These are phyloP conservation scores for Muscicapa comitata DNA, from an alignment of 2,797 vertebrate genomes.

Conservation along the genomic window DNA sequence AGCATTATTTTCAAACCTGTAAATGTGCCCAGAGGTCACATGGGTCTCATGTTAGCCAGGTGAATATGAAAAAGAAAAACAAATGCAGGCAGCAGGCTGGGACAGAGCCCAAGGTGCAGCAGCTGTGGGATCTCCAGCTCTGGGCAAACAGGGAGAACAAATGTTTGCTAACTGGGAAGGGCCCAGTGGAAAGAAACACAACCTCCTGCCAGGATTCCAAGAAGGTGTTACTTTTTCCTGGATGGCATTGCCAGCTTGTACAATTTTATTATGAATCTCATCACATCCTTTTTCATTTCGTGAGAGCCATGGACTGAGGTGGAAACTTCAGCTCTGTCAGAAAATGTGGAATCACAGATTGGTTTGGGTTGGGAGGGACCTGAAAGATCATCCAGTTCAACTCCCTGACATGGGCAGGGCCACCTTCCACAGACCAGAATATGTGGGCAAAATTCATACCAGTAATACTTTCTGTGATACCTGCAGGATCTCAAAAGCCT, in stretches of 20 bases:
- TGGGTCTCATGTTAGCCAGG: background rate
- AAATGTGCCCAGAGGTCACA: background rate
- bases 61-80: background rate
- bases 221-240: slow-evolving; percentile 26
- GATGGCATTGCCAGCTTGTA: slow-evolving; percentile 8
- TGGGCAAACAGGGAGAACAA: slow-evolving; percentile 3
- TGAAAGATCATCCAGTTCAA: background rate
- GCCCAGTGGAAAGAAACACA: slow-evolving; percentile 25
- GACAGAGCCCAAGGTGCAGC: background rate
- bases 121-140: background rate
- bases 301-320: background rate
- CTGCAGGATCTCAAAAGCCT: background rate
- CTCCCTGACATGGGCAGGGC: background rate
- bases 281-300: background rate
- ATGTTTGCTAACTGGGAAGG: slow-evolving; percentile 45
- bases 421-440: background rate
- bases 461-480: background rate
- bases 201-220: slow-evolving; percentile 8
- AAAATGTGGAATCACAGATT: background rate
- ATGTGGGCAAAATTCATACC: background rate
- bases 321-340: background rate
- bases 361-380: background rate
- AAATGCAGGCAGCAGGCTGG: background rate
- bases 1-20: background rate
- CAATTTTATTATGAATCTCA: background rate